Evolutionary conservation across 2,113 vertebrate species (phyloP).

Genomic region (Mystacornis crossleyi): DNA sequence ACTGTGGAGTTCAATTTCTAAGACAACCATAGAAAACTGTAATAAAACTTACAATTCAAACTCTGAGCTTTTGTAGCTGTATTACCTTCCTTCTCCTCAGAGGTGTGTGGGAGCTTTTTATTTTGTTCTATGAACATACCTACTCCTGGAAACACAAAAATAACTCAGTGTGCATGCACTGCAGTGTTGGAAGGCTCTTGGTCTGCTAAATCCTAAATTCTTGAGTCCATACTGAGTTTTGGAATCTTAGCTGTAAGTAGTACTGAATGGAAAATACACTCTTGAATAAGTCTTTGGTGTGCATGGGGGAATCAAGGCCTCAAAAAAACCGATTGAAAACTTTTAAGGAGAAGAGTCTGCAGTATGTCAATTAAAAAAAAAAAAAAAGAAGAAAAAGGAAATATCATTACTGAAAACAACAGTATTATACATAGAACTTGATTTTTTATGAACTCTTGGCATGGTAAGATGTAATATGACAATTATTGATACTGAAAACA

Average conservation of each 20-base stretch:
- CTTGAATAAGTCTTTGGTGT: not conserved
- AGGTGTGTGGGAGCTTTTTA: not conserved
- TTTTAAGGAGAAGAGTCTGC: not conserved
- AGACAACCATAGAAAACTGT: not conserved
- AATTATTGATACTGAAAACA: not conserved
- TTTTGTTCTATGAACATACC: not conserved
- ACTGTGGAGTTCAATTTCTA: not conserved
- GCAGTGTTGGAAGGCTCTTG: not conserved
- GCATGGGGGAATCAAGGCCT: not conserved
- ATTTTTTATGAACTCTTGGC: not conserved
- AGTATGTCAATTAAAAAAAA: not conserved
- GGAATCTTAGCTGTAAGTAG: fast-evolving
- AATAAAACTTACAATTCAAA: not conserved
- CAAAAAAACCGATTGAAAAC: not conserved
- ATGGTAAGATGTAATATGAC: not conserved
- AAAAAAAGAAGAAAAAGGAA: not conserved
- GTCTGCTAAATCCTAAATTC: not conserved
- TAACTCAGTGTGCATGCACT: not conserved
- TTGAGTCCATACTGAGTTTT: not conserved
- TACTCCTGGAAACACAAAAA: not conserved
- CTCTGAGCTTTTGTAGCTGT: not conserved
- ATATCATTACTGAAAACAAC: not conserved
- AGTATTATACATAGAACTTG: not conserved
- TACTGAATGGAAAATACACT: not conserved
- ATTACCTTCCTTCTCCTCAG: not conserved